These are phyloP conservation scores for Lytechinus variegatus DNA, from an alignment of 35 echinoderm and acorn worm species.

Conservation along the genomic window DNA sequence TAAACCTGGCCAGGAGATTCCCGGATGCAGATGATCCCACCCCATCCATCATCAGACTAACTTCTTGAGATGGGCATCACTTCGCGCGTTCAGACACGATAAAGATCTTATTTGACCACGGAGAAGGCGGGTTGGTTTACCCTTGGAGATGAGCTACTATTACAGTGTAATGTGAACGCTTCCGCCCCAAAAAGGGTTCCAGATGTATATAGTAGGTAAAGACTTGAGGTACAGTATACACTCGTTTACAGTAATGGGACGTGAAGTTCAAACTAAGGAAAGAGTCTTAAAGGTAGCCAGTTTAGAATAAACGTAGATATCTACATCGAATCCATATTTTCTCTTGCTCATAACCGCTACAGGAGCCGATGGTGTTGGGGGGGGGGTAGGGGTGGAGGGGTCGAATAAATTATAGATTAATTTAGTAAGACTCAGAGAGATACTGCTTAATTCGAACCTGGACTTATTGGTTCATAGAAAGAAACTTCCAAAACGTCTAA, in stretches of 20 bases:
- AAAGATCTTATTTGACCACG: neutral
- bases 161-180: neutral
- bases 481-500: no score
- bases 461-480: no score
- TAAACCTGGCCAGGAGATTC: neutral
- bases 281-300: neutral
- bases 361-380: no score
- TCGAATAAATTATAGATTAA: no score
- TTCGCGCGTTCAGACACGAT: neutral
- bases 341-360: no score
- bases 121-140: conserved; percentile 7
- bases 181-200: neutral
- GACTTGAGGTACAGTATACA: neutral
- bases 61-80: neutral
- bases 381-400: no score
- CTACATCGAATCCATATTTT: no score
- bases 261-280: neutral
- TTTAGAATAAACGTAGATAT: no score
- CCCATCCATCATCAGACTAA: neutral
- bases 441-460: no score
- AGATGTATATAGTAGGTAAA: neutral
- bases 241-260: no score
- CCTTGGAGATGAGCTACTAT: neutral
- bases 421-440: no score
- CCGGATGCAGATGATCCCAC: neutral